Base-by-base conservation (phyloP, 2,888 invertebrate species). In the Zonitis immaculata region DNA sequence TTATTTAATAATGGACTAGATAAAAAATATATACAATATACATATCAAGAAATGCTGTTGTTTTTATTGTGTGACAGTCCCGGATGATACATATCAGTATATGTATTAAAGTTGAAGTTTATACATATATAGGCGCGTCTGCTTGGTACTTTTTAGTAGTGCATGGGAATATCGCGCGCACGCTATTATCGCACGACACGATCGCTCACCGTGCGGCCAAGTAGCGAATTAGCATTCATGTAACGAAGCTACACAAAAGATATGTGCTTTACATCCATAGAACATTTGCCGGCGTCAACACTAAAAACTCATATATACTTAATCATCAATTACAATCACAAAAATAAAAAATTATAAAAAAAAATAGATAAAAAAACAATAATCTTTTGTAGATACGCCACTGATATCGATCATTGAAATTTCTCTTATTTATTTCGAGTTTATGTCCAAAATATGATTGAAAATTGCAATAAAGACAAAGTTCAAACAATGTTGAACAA, bases 151-250 rank as follows among this genome's bases (percentile, higher is more conserved):
- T 39, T 39, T 39, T n/a, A 39, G 39, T 66, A 61, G 65, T 66
- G 65, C 69, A 68, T 69, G 71, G 68, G 68, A 70, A 69, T 63
- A 63, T 63, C 67, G 66, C 65, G 68, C 65, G 63, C 62, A 65
- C 61, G 63, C 63, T 64, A 58, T 62, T 70, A 71, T 71, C 71
- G 61, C 55, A 58, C 64, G 39, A 66, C 66, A 67, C 66, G 64
- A 70, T 72, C 70, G 61, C 65, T 61, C 63, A 60, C 64, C 63
- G 62, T 65, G 65, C 66, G 67, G 64, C 63, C 64, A 70, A 69
- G 66, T 66, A 63, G 65, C 67, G 66, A 68, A 70, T 71, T 71
- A 71, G 67, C 67, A 71, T 71, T 71, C 71, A 68, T 64, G 66
- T 63, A 66, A 66, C 69, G 69, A 69, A 67, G 67, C 64, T 30